phyloP scores from a whole-genome alignment of 2,797 vertebrate species.

The Channallabes apus region DNA sequence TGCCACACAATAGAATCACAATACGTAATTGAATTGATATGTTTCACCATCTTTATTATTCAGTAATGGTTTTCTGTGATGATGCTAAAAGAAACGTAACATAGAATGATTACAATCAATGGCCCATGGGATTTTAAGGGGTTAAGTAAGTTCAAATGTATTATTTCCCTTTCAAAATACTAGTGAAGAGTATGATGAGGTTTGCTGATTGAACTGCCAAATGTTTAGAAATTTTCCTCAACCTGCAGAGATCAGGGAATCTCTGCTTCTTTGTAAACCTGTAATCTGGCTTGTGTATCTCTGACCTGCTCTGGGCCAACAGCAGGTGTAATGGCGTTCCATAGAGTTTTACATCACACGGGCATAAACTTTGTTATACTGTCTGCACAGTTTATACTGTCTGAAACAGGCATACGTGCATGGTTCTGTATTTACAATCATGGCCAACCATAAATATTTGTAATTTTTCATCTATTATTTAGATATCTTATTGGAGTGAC shows the following conservation, averaged over 20 bases:
- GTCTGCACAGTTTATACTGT: no score
- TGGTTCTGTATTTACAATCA: background rate
- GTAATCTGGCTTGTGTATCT: constrained; percentile 60
- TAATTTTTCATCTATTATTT: no score
- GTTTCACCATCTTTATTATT: no score
- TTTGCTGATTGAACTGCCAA: background rate
- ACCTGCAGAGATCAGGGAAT: constrained; percentile 55
- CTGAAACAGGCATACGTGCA: background rate
- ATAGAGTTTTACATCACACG: background rate
- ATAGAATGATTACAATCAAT: background rate
- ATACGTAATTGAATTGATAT: no score
- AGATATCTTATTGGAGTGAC: background rate
- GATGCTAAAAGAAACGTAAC: no score
- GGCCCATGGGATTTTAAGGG: background rate
- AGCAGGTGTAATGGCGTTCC: background rate
- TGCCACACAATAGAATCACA: no score
- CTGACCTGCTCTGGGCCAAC: constrained; percentile 43
- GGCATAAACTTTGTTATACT: background rate
- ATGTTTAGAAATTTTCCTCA: constrained; percentile 25
- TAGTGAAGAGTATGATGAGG: background rate
- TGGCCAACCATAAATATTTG: no score
- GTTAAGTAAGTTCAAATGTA: background rate
- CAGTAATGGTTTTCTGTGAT: background rate
- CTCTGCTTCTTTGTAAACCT: constrained; percentile 53
- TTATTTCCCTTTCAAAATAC: no score